Evolutionary conservation across 2,797 vertebrate species (phyloP).

Genomic region (Catostomus latipinnis): DNA sequence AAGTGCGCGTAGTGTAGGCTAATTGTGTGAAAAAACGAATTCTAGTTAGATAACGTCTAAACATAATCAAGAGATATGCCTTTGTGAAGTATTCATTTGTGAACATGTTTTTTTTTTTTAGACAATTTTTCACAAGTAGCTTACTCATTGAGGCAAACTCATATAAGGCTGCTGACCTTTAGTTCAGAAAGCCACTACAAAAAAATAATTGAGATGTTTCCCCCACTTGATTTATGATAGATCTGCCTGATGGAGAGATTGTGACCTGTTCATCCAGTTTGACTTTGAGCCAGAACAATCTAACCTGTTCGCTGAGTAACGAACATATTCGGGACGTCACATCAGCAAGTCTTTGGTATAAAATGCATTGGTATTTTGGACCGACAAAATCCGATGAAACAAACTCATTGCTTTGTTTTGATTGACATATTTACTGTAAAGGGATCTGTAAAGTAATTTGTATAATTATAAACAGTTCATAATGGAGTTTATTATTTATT

Average conservation of each 20-base stretch:
- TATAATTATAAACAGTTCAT: background rate
- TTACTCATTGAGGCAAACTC: background rate
- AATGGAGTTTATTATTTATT: too few species aligned
- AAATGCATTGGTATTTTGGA: background rate
- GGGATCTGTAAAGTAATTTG: background rate
- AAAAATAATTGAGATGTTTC: background rate
- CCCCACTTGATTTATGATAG: background rate
- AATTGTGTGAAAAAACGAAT: too few species aligned
- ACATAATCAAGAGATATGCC: background rate
- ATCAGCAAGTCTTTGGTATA: constrained; percentile 68
- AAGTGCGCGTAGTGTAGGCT: background rate
- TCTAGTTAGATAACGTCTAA: background rate
- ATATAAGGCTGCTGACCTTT: background rate
- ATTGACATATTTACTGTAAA: background rate
- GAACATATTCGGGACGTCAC: constrained; percentile 33
- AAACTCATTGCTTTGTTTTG: background rate
- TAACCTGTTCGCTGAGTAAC: constrained; percentile 68
- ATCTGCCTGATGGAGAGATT: constrained; percentile 49
- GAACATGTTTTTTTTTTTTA: too few species aligned
- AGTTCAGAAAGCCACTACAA: too few species aligned
- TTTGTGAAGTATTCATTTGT: background rate
- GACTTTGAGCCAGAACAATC: background rate
- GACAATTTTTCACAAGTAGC: too few species aligned
- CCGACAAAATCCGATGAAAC: background rate
- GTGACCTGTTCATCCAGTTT: constrained; percentile 70